Conservation (phyloP, 2,113 vertebrate genomes). For the Trochalopteron elliotii region DNA sequence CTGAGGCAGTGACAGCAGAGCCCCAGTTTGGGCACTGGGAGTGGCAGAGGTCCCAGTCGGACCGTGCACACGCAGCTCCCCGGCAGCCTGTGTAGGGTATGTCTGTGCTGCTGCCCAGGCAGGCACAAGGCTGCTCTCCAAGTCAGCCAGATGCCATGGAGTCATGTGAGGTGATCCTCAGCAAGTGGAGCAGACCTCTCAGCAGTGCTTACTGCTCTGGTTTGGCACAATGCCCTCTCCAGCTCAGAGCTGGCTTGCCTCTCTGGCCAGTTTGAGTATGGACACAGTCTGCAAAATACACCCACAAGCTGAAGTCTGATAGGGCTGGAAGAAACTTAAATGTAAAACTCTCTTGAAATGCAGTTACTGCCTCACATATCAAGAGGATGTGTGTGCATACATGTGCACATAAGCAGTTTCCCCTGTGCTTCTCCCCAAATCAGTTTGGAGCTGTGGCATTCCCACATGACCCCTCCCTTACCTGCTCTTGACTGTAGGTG, state of each 20-base stretch:
- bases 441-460: neutral
- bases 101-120: neutral
- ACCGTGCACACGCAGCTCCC: neutral
- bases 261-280: neutral
- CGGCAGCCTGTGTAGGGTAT: neutral
- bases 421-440: neutral
- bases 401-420: neutral
- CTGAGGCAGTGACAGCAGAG: neutral
- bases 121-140: neutral
- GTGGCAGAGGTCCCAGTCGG: neutral
- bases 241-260: neutral
- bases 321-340: neutral
- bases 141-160: constrained; percentile 27
- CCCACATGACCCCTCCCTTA: neutral
- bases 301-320: neutral
- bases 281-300: neutral
- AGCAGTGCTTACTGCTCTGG: neutral
- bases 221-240: neutral
- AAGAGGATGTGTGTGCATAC: neutral
- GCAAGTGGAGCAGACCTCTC: constrained; percentile 4
- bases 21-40: neutral
- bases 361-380: neutral
- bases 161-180: constrained; percentile 35
- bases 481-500: neutral
- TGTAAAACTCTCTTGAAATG: neutral